Conservation (phyloP, 2,888 invertebrate genomes). For the Polyploca ridens region DNA sequence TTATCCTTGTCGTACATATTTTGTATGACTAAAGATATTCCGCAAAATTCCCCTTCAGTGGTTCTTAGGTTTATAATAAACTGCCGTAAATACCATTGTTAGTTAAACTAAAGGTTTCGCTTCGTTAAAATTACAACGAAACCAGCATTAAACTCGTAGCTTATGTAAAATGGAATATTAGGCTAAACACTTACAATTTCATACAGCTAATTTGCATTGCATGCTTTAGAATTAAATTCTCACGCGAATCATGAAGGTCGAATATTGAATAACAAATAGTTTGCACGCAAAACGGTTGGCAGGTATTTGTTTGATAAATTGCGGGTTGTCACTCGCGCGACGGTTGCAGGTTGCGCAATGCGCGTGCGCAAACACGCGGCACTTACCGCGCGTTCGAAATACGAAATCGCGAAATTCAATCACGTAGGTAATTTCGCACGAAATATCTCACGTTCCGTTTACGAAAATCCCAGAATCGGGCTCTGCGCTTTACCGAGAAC, state of each 20-base stretch:
- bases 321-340: constrained; percentile 52
- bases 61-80: too few relatives aligned
- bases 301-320: constrained; percentile 60
- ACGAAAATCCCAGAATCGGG: constrained; percentile 47
- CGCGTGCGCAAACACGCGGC: constrained; percentile 50
- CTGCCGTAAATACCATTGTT: too few relatives aligned
- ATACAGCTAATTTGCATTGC: background rate
- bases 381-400: constrained; percentile 49
- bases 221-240: constrained; percentile 15
- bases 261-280: constrained; percentile 26
- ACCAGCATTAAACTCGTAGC: background rate
- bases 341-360: constrained; percentile 44
- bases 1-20: too few relatives aligned
- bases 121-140: too few relatives aligned
- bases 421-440: constrained; percentile 62
- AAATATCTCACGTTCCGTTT: constrained; percentile 63
- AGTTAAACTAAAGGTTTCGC: too few relatives aligned
- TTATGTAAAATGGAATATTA: background rate
- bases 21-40: too few relatives aligned
- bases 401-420: constrained; percentile 61
- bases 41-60: too few relatives aligned
- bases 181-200: background rate
- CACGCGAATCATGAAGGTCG: constrained; percentile 17
- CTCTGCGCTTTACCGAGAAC: constrained; percentile 26
- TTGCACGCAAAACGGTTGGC: constrained; percentile 32